Conservation (phyloP, 2,888 invertebrate genomes). For the Drosophila yooni region DNA sequence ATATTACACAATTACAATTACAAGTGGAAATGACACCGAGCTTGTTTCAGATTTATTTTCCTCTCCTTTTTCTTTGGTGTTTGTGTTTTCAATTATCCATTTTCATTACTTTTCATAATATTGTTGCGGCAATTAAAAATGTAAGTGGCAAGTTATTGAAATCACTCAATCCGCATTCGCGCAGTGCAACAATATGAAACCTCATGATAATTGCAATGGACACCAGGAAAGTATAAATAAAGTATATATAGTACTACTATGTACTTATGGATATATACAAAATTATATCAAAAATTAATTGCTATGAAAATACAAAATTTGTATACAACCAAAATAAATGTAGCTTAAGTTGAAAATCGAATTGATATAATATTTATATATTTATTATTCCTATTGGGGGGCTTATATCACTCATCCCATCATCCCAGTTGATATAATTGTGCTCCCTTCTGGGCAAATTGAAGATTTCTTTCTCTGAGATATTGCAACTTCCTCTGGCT, state of each 20-base stretch:
- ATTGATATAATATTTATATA: neutral
- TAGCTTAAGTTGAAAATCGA: neutral
- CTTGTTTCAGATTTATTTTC: neutral
- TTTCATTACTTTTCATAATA: constrained; percentile 56
- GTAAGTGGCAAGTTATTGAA: constrained; percentile 52
- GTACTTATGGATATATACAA: neutral
- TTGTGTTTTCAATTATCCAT: constrained; percentile 4
- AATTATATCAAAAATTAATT: neutral
- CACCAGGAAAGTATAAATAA: constrained; percentile 1
- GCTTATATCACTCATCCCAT: too few species aligned
- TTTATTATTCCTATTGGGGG: neutral
- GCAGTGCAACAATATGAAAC: constrained; percentile 3
- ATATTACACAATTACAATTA: constrained; percentile 76
- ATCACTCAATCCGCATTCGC: constrained; percentile 23
- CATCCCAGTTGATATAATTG: fast-evolving
- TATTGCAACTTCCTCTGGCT: neutral
- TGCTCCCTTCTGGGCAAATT: neutral
- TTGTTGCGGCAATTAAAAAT: constrained; percentile 46
- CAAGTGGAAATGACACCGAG: constrained; percentile 49
- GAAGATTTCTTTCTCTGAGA: neutral
- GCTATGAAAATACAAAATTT: neutral
- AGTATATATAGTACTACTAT: neutral
- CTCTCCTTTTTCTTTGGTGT: too few species aligned
- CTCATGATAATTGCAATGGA: constrained; percentile 10
- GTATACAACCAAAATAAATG: neutral